A percentile compares a stretch with the other conserved stretches of the same genome.
Conservation (phyloP, 2,797 vertebrate species). For the Tinamus major region DNA sequence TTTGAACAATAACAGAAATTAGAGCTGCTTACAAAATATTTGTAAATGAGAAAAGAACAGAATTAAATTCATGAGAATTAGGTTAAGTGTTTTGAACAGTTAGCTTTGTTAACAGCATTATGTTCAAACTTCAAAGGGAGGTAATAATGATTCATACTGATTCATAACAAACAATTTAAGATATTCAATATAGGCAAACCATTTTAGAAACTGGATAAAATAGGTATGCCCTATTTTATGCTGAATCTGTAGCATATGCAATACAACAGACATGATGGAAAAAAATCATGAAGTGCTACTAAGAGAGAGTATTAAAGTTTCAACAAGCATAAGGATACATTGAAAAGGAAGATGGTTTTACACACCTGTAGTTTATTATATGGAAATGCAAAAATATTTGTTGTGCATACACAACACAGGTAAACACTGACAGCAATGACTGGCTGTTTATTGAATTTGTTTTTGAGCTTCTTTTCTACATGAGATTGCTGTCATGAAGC, state of each 20-base stretch:
- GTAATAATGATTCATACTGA: background rate
- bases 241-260: background rate
- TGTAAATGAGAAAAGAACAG: background rate
- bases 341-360: background rate
- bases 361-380: background rate
- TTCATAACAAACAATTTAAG: background rate
- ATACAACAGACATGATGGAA: background rate
- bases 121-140: background rate
- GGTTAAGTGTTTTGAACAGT: background rate
- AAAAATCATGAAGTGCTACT: background rate
- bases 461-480: accelerated
- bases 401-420: background rate
- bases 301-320: background rate
- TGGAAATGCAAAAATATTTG: background rate
- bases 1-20: background rate
- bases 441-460: background rate
- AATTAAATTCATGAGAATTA: background rate
- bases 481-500: background rate
- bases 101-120: background rate
- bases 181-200: accelerated
- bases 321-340: accelerated
- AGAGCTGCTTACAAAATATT: background rate
- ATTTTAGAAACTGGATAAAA: background rate
- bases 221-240: accelerated
- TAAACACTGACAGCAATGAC: background rate